Base-by-base conservation (phyloP, 2,113 vertebrate genomes). In the Serinus canaria region DNA sequence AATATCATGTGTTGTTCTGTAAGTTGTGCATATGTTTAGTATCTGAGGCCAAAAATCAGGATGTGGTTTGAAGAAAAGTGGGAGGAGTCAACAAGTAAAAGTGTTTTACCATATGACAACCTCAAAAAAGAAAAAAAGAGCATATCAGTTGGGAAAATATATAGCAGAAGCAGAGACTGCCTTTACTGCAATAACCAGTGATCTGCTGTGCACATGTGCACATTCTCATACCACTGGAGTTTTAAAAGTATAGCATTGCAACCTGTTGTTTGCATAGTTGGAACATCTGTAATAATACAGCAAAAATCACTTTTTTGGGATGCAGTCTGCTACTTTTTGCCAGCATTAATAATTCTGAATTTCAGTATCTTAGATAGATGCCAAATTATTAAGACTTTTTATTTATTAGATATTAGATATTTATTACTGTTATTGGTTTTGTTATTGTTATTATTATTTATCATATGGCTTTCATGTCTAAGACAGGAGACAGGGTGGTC, bases 11-110 rank as follows among this genome's bases (percentile, higher is more conserved):
- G 95, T 91, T 96, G 87, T 91, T 94, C 93, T 87, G 91, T 91
- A 95, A 94, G 96, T 39, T 90, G 80, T 94, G 88, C 92, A 94
- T 84, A 89, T 96, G 95, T 95, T 96, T 86, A 67, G 83, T 85
- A 95, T 95, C 90, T 95, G 89, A 95, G 83, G 91, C 93, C 95
- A 97, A 96, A 95, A 96, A 95, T 63, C 92, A 96, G 87, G 94
- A 96, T 95, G 91, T 91, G 92, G 95, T 96, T 92, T 90, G 83
- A 95, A 96, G 84, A 92, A 95, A 90, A 93, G 91, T 92, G 39
- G 94, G 84, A 94, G 92, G 94, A 95, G 92, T 95, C 68, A 52
- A 78, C 66, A 79, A 96, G 92, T 96, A 96, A 96, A 95, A 94
- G 95, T 93, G 87, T 95, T 94, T 92, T 80, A 87, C 81, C 89